Percentiles rank a stretch among this genome's conserved stretches.
These are phyloP conservation scores for Myotis vivesi DNA, from an alignment of 2,797 vertebrate species.

Conservation along the genomic window DNA sequence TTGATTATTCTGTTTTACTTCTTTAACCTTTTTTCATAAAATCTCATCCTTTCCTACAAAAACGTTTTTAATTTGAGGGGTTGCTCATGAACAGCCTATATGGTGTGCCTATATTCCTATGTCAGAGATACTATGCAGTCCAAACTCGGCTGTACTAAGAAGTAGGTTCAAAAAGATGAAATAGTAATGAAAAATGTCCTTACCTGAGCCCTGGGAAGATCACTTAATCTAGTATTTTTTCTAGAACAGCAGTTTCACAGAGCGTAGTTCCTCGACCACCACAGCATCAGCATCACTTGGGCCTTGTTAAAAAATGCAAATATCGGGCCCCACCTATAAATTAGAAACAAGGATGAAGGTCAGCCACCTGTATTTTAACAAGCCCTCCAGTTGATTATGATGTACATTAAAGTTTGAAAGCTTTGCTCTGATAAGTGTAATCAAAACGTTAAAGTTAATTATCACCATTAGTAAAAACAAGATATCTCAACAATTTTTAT, in stretches of 20 bases:
- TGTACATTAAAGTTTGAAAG: neutral
- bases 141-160: neutral
- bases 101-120: neutral
- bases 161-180: neutral
- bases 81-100: neutral
- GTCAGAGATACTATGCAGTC: neutral
- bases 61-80: neutral
- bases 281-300: neutral
- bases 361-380: neutral
- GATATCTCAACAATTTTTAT: neutral
- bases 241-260: neutral
- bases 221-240: neutral
- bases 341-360: neutral
- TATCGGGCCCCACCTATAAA: neutral
- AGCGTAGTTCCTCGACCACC: neutral
- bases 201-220: neutral
- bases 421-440: neutral
- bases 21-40: neutral
- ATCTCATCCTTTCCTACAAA: neutral
- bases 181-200: neutral
- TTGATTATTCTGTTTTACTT: neutral
- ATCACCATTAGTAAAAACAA: neutral
- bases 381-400: neutral
- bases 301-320: neutral
- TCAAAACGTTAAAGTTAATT: neutral